These are phyloP conservation scores for Pyxicephalus adspersus DNA, from an alignment of 2,113 vertebrate species.

Conservation along the genomic window DNA sequence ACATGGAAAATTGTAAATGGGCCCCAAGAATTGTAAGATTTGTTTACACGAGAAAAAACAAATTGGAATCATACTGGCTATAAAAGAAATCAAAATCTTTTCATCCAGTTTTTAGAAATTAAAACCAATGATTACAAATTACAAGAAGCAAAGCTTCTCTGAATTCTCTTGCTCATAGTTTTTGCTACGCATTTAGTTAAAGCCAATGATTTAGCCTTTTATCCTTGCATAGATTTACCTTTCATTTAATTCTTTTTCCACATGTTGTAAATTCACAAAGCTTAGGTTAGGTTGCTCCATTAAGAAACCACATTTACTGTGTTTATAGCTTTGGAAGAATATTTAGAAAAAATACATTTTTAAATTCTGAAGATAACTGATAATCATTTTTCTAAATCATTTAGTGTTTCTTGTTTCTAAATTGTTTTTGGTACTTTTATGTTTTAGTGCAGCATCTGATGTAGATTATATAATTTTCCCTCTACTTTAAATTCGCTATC, in stretches of 20 bases:
- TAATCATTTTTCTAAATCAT: background rate
- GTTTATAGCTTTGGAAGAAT: background rate
- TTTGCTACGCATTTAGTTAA: background rate
- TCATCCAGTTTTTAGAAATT: no score
- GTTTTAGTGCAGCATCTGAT: constrained; percentile 21
- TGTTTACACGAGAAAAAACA: no score
- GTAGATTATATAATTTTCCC: constrained; percentile 20
- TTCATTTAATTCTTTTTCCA: background rate
- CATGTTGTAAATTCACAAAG: background rate
- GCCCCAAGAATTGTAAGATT: no score
- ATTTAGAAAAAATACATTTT: background rate
- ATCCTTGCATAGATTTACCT: background rate
- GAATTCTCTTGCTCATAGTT: no score
- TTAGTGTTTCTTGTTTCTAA: background rate
- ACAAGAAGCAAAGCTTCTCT: no score
- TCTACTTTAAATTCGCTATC: constrained; percentile 17
- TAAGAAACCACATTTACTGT: background rate
- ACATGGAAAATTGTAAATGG: no score
- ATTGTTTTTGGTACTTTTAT: constrained; percentile 25
- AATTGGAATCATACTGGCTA: no score
- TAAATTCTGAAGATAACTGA: background rate
- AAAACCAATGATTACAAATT: no score
- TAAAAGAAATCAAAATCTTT: no score
- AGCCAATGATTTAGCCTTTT: background rate
- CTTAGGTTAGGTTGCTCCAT: background rate